Base-by-base conservation (phyloP, 1,140 invertebrate genomes). In the Lethrus apterus region DNA sequence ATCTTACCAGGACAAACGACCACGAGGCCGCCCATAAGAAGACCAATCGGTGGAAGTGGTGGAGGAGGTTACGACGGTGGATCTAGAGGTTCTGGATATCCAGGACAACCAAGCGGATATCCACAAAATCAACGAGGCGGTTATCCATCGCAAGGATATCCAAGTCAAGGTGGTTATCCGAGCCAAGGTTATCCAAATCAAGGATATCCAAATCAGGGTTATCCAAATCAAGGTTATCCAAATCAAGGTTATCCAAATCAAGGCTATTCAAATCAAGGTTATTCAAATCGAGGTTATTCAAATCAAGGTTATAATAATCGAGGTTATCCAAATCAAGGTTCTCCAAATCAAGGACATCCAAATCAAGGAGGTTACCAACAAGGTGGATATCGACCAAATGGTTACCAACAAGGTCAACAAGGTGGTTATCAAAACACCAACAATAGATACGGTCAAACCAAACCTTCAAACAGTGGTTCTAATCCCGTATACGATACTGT, bases 51-150 rank as follows among this genome's bases (percentile, higher is more conserved):
- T 8, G 15, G 24, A 4, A 24, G 40, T 13, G 24, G 40, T 15
- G 40, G 23, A 23, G 31, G 31, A 5, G 40, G 40, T 29, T 42
- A 42, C n/a, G 21, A 24, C 17, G 40, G 40, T 30, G 40, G 40
- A 4, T 26, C 8, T 13, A 9, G 10, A 10, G 40, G 40, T 9
- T 42, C 40, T 2, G 40, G 40, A 3, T 42, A 42, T 42, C 40
- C 40, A 8, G 24, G 21, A 3, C 40, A 42, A 29, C 3, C 15
- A 2, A 19, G 35, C 29, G 40, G 40, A 13, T 26, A 26, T 26
- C 19, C 15, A 14, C n/a, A n/a, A n/a, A n/a, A n/a, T n/a, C 40
- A 42, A 29, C 3, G 24, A 2, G 35, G 35, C 29, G 40, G 40
- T 15, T 26, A 26, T 26, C 19, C 15, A 14, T 29, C 21, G 7